A percentile compares a stretch with the other conserved stretches of the same genome.
Conservation (phyloP, 30 jellyfish, hydroid and myxozoan genomes). For the Aurelia coerulea region DNA sequence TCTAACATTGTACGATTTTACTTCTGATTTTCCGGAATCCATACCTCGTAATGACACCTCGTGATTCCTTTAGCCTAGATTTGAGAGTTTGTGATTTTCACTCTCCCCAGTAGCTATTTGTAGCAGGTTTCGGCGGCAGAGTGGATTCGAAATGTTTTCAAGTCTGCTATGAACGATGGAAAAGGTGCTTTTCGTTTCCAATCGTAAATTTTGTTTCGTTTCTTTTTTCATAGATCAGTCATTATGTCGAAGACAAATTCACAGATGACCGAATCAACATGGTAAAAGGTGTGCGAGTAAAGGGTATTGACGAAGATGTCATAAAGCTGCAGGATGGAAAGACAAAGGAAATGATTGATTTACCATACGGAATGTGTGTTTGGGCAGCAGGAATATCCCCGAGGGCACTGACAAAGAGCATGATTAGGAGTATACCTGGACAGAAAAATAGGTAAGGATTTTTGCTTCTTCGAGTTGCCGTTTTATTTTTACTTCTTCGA, state of each 20-base stretch:
- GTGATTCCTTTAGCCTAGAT: too few relatives aligned
- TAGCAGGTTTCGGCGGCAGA: too few relatives aligned
- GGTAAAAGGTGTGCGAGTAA: conserved; percentile 44
- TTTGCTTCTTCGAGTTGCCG: neutral
- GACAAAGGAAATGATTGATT: conserved; percentile 27
- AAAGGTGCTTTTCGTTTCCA: too few relatives aligned
- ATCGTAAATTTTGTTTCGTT: neutral
- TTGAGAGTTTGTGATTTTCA: too few relatives aligned
- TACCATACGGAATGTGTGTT: conserved; percentile 83
- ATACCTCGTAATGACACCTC: too few relatives aligned
- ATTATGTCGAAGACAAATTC: conserved; percentile 55
- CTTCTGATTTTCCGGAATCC: too few relatives aligned
- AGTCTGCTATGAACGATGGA: too few relatives aligned
- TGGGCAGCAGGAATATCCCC: conserved; percentile 91
- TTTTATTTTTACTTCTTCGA: too few relatives aligned
- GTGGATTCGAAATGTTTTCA: too few relatives aligned
- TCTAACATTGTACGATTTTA: too few relatives aligned
- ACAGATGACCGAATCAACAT: conserved; percentile 27
- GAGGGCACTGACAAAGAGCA: conserved; percentile 45
- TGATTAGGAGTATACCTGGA: conserved; percentile 58
- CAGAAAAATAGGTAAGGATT: conserved; percentile 55
- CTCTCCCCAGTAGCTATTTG: too few relatives aligned
- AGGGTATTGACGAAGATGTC: conserved; percentile 22
- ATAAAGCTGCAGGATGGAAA: conserved; percentile 31
- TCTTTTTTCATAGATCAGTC: conserved; percentile 32